Conservation (phyloP, 1,140 invertebrate species). For the Calliphora vicina region DNA sequence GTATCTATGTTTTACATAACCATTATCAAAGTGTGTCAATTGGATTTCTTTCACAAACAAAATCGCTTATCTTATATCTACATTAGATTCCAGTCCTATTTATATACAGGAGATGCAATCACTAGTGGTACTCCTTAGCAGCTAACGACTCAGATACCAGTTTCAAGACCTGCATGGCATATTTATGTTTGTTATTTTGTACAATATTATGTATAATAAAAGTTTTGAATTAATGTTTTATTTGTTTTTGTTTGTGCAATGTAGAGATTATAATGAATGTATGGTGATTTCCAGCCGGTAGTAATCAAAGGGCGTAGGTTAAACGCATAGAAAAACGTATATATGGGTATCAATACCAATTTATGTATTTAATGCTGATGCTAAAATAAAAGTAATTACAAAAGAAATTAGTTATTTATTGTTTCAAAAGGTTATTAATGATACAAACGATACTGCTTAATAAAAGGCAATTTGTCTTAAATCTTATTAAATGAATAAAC, state of each 20-base stretch:
- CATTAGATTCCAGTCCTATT: too few species aligned
- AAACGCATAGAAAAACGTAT: not conserved
- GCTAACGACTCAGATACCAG: too few species aligned
- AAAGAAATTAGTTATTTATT: not conserved
- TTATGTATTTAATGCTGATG: not conserved
- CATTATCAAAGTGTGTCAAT: too few species aligned
- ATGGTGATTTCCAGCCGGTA: not conserved
- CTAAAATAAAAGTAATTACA: conserved; percentile 2
- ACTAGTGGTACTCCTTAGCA: too few species aligned
- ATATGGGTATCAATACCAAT: too few species aligned
- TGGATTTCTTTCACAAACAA: too few species aligned
- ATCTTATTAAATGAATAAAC: too few species aligned
- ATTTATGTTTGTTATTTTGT: too few species aligned
- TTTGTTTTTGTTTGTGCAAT: not conserved
- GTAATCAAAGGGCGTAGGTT: not conserved
- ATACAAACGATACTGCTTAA: not conserved
- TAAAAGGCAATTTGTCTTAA: not conserved
- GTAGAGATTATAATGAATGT: not conserved
- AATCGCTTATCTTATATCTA: too few species aligned
- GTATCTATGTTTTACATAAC: too few species aligned
- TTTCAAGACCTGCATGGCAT: not conserved
- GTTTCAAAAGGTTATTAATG: not conserved
- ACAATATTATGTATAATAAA: conserved; percentile 3
- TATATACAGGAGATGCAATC: too few species aligned
- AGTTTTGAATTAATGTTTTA: conserved; percentile 14